Conservation (phyloP, 2,113 vertebrate genomes). For the Chaetura pelagica region DNA sequence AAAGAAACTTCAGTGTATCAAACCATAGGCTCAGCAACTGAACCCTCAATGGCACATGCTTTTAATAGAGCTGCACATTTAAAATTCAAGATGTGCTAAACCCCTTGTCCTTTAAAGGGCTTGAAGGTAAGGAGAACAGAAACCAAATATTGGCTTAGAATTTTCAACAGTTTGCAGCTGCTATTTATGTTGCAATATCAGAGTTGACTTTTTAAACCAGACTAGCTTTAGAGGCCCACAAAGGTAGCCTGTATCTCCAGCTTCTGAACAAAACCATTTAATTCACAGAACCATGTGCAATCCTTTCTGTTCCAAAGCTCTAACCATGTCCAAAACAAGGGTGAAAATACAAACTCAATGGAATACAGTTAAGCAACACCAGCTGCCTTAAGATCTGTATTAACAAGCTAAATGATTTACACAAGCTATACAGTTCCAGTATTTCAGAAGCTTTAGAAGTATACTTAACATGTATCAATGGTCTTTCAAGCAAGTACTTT, state of each 20-base stretch:
- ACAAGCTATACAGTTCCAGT: conserved; percentile 41
- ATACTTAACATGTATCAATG: conserved; percentile 35
- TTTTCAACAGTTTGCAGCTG: conserved; percentile 53
- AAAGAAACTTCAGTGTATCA: conserved; percentile 1
- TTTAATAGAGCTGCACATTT: conserved; percentile 44
- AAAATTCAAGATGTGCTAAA: conserved; percentile 21
- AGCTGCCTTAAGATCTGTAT: conserved; percentile 61
- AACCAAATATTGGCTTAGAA: conserved; percentile 49
- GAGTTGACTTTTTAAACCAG: conserved; percentile 51
- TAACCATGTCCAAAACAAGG: conserved; percentile 70
- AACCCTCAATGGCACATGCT: conserved; percentile 72
- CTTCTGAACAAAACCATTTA: conserved; percentile 35
- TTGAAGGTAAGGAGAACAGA: conserved; percentile 51
- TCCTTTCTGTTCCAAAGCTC: conserved; percentile 77
- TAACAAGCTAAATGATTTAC: conserved; percentile 26
- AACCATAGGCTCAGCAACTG: background rate
- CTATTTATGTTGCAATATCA: conserved; percentile 52
- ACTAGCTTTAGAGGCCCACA: conserved; percentile 52
- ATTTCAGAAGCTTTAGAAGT: conserved; percentile 51
- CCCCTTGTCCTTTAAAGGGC: conserved; percentile 42
- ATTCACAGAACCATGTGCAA: conserved; percentile 51
- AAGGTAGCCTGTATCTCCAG: conserved; percentile 65
- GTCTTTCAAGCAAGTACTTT: conserved; percentile 49
- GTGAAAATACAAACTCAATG: conserved; percentile 69
- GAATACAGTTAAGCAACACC: conserved; percentile 75